Evolutionary conservation across 2,888 invertebrate species (phyloP).

Genomic region (Hydrotaea diabolus): DNA sequence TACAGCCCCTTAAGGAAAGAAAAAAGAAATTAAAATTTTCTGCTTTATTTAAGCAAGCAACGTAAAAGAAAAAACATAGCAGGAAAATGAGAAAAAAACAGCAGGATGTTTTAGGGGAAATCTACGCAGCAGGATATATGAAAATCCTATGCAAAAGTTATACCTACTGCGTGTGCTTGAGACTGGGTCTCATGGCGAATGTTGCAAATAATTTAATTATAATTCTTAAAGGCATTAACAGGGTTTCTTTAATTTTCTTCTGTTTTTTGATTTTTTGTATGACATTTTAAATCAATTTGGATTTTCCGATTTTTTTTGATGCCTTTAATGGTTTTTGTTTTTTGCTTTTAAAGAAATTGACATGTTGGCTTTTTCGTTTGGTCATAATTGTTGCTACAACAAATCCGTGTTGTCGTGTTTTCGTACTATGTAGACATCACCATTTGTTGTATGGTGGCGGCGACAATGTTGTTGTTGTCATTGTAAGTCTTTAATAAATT

Average conservation of each 20-base stretch:
- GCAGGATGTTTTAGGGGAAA: slow-evolving; percentile 14
- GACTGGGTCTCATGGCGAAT: not conserved
- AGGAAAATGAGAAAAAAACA: slow-evolving; percentile 26
- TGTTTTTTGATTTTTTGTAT: not conserved
- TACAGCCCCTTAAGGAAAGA: not conserved
- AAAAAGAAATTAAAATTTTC: slow-evolving; percentile 13
- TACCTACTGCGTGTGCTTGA: not conserved
- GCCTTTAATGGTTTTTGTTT: too few species aligned
- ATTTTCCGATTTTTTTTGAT: too few species aligned
- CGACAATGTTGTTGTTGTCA: not conserved
- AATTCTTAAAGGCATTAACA: not conserved
- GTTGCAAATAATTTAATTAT: slow-evolving; percentile 16
- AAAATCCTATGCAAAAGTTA: not conserved
- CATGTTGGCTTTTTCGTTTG: not conserved
- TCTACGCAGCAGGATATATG: not conserved
- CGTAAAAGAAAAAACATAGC: not conserved
- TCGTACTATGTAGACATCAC: slow-evolving; percentile 20
- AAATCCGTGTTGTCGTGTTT: not conserved
- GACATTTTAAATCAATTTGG: not conserved
- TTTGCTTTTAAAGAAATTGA: not conserved
- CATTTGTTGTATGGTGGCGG: slow-evolving; percentile 19
- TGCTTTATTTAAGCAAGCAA: not conserved
- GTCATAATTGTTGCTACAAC: slow-evolving; percentile 14
- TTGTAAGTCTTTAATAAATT: slow-evolving; percentile 30
- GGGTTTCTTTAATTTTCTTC: too few species aligned